A percentile compares a stretch with the other conserved stretches of the same genome.
Conservation (phyloP, 1,140 invertebrate species). For the Cyclargus thomasi region DNA sequence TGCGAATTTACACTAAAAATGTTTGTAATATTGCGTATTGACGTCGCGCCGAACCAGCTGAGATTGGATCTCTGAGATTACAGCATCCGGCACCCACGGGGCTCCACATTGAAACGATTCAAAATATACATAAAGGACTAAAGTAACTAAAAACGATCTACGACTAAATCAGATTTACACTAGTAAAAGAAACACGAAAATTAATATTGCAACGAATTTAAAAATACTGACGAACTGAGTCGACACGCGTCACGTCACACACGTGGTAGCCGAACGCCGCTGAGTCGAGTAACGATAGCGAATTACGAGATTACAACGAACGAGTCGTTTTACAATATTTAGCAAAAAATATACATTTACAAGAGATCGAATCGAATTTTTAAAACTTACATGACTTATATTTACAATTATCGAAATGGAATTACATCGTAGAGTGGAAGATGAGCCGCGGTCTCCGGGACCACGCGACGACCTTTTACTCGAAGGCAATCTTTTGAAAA, state of each 20-base stretch:
- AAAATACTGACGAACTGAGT: slow-evolving; percentile 46
- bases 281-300: slow-evolving; percentile 19
- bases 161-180: slow-evolving; percentile 67
- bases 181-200: slow-evolving; percentile 64
- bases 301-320: slow-evolving; percentile 33
- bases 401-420: slow-evolving; percentile 73
- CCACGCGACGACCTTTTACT: slow-evolving; percentile 50
- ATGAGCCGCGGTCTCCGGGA: slow-evolving; percentile 44
- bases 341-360: slow-evolving; percentile 73
- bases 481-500: slow-evolving; percentile 74
- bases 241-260: slow-evolving; percentile 29
- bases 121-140: slow-evolving; percentile 64
- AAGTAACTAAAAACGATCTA: slow-evolving; percentile 47
- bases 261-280: slow-evolving; percentile 25
- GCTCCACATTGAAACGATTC: slow-evolving; percentile 50
- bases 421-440: slow-evolving; percentile 67
- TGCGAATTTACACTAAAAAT: slow-evolving; percentile 68
- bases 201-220: slow-evolving; percentile 66
- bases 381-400: slow-evolving; percentile 71
- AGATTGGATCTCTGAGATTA: slow-evolving; percentile 73
- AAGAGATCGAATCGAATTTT: slow-evolving; percentile 72
- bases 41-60: slow-evolving; percentile 50
- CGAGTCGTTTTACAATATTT: slow-evolving; percentile 47
- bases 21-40: slow-evolving; percentile 65
- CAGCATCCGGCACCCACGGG: slow-evolving; percentile 45